Evolutionary conservation across 2,888 invertebrate species (phyloP).

Genomic region (Acrobasis repandana): DNA sequence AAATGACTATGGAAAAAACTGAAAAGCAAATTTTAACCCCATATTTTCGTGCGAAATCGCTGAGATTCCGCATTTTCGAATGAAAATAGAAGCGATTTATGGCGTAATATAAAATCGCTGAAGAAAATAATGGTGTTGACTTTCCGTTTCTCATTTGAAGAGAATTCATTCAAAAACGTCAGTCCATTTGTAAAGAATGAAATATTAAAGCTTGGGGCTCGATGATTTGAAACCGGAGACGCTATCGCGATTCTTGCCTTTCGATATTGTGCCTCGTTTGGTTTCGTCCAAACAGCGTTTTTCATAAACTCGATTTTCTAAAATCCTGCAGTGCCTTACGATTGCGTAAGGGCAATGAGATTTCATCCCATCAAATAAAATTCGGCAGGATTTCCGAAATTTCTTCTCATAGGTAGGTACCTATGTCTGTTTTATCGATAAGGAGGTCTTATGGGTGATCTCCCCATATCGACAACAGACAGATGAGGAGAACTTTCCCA

Average conservation of each 20-base stretch:
- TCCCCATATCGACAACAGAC: too few relatives aligned
- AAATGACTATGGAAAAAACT: constrained; percentile 7
- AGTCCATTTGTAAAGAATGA: constrained; percentile 67
- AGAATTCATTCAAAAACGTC: constrained; percentile 58
- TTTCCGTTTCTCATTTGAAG: constrained; percentile 53
- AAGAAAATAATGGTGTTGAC: constrained; percentile 53
- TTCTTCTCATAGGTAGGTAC: too few relatives aligned
- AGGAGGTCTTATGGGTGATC: too few relatives aligned
- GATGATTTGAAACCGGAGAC: constrained; percentile 63
- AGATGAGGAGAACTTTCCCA: too few relatives aligned
- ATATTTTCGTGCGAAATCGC: constrained; percentile 19
- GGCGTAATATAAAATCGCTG: constrained; percentile 43
- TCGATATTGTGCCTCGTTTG: constrained; percentile 47
- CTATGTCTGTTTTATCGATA: too few relatives aligned
- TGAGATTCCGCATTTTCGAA: constrained; percentile 9
- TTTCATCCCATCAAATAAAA: too few relatives aligned
- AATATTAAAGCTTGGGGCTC: constrained; percentile 63
- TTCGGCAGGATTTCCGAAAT: too few relatives aligned
- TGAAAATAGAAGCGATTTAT: constrained; percentile 28
- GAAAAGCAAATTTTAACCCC: constrained; percentile 18
- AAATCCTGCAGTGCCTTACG: background rate
- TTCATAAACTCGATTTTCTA: background rate
- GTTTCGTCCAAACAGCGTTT: background rate
- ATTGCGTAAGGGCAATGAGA: too few relatives aligned
- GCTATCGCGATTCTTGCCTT: constrained; percentile 51